Percentiles rank a stretch among this genome's conserved stretches.
phyloP scores from a whole-genome alignment of 2,797 vertebrate genomes.

The Anomalospiza imberbis region DNA sequence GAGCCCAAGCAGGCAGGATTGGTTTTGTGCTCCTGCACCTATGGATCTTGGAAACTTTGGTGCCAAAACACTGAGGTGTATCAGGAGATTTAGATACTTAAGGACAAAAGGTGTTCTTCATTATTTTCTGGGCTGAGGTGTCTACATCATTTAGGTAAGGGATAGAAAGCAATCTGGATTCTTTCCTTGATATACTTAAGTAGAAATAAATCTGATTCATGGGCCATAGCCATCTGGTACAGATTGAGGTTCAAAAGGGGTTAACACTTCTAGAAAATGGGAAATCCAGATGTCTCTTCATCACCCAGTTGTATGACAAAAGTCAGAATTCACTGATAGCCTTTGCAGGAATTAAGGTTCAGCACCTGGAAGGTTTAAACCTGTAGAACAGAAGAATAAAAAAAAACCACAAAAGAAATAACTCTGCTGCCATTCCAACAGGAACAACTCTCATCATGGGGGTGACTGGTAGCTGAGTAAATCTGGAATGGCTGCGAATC shows the following conservation, averaged over 20 bases:
- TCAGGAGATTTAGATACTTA: background rate
- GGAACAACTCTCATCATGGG: background rate
- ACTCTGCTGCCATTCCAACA: background rate
- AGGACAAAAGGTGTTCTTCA: background rate
- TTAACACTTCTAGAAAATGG: background rate
- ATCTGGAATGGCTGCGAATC: conserved; percentile 17
- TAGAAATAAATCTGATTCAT: background rate
- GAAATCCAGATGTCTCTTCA: background rate
- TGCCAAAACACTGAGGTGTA: background rate
- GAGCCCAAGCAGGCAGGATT: background rate
- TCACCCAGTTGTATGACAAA: background rate
- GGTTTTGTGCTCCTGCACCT: background rate
- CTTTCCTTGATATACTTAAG: background rate
- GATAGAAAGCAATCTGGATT: background rate
- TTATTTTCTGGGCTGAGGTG: background rate
- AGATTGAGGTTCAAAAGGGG: background rate
- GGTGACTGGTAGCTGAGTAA: conserved; percentile 50
- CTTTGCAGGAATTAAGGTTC: conserved; percentile 10
- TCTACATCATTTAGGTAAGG: background rate
- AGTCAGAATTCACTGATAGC: conserved; percentile 2
- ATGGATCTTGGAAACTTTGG: background rate
- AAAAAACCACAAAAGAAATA: background rate
- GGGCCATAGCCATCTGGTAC: background rate
- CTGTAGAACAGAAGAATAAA: background rate
- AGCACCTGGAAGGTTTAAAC: background rate